Evolutionary conservation across 2,888 invertebrate species (phyloP).

Genomic region (Anthophora plumipes): DNA sequence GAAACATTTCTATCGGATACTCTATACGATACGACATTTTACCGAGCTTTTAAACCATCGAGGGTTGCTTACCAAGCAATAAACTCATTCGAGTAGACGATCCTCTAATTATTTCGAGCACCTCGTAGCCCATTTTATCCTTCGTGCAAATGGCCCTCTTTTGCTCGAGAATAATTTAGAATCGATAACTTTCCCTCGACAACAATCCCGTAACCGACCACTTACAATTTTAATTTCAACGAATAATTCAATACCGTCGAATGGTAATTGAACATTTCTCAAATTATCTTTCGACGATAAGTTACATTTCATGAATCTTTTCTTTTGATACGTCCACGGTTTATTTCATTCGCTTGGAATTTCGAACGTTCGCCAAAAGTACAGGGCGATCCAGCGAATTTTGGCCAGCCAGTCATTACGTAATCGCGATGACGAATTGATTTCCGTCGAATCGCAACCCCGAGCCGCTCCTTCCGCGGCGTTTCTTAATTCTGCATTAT

Average conservation of each 20-base stretch:
- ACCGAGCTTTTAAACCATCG: background rate
- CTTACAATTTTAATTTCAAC: background rate
- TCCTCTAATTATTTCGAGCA: constrained; percentile 23
- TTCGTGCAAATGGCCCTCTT: constrained; percentile 2
- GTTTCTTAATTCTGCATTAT: constrained; percentile 31
- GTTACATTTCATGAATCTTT: background rate
- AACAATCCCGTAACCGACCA: constrained; percentile 4
- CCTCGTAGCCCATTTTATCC: constrained; percentile 4
- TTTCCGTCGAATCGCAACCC: constrained; percentile 26
- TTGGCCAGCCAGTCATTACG: constrained; percentile 23
- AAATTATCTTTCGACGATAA: background rate
- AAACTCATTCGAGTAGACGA: constrained; percentile 2
- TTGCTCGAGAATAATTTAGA: constrained; percentile 19
- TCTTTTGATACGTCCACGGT: background rate
- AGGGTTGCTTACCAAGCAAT: constrained; percentile 10
- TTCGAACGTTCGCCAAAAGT: background rate
- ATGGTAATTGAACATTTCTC: background rate
- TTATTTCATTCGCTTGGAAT: background rate
- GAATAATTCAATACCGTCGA: background rate
- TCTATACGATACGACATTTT: background rate
- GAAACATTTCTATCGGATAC: background rate
- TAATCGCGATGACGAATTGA: constrained; percentile 39
- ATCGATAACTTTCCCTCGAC: constrained; percentile 5
- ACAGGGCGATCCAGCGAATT: background rate
- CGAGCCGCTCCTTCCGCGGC: background rate